These are phyloP conservation scores for Mythimna impura DNA, from an alignment of 2,888 invertebrate species.

Conservation along the genomic window DNA sequence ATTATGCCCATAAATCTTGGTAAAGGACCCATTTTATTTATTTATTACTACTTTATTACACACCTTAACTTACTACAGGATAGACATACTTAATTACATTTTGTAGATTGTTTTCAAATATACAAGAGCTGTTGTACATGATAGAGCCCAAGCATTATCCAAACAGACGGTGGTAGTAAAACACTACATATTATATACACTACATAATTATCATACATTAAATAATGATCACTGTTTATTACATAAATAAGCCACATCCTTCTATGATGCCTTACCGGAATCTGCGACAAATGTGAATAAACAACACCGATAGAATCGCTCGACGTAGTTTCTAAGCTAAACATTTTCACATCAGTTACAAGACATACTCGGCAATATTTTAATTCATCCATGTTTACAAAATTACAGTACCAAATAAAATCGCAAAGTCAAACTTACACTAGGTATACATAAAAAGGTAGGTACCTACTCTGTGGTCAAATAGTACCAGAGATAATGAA, in stretches of 20 bases:
- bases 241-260: neutral
- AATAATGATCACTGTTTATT: neutral
- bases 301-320: constrained; percentile 51
- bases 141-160: neutral
- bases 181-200: neutral
- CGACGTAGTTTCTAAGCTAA: constrained; percentile 50
- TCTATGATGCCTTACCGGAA: constrained; percentile 51
- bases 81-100: too few species aligned
- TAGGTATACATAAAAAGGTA: too few species aligned
- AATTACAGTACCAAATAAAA: neutral
- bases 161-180: too few species aligned
- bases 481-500: too few species aligned
- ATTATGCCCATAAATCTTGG: neutral
- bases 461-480: too few species aligned
- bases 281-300: constrained; percentile 60
- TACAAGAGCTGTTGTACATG: too few species aligned
- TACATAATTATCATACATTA: neutral
- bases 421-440: too few species aligned
- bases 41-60: too few species aligned
- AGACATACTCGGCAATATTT: constrained; percentile 68
- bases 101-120: neutral
- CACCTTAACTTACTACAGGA: too few species aligned
- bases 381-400: constrained; percentile 57
- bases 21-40: neutral
- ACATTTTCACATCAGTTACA: constrained; percentile 67